Conservation (phyloP, 2,797 vertebrate genomes). For the Hypotaenidia philippensis region DNA sequence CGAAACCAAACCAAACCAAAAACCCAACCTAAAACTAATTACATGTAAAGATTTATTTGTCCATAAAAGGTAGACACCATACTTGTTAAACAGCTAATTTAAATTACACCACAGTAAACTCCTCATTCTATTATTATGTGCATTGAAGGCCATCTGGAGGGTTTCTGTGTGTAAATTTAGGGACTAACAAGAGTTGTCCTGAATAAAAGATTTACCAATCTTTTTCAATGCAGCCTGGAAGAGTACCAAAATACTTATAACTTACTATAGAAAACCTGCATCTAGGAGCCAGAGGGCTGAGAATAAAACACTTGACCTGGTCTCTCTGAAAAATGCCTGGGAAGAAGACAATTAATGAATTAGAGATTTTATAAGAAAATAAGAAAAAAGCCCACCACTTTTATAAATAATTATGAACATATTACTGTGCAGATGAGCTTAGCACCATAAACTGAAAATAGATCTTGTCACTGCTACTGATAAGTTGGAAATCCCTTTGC, state of each 20-base stretch:
- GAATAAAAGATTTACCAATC: not conserved
- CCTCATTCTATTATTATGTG: not conserved
- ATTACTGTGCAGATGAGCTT: not conserved
- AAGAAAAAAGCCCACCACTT: not conserved
- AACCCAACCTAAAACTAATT: not conserved
- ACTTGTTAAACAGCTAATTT: not conserved
- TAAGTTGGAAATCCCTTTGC: not conserved
- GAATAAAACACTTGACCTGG: not conserved
- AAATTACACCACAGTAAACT: not conserved
- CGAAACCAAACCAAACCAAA: not conserved
- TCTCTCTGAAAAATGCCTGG: not conserved
- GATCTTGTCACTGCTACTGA: too few relatives aligned
- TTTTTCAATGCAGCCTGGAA: not conserved
- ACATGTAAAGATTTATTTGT: not conserved
- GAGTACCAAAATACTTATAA: not conserved
- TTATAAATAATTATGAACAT: not conserved
- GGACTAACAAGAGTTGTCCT: not conserved
- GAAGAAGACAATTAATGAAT: not conserved
- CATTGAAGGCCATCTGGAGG: not conserved
- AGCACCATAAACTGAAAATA: not conserved
- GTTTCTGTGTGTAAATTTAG: not conserved
- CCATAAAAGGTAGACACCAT: not conserved
- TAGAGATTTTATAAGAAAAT: not conserved
- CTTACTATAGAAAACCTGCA: not conserved
- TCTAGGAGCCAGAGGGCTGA: not conserved